These are phyloP conservation scores for Apeltes quadracus DNA, from an alignment of 2,113 vertebrate genomes.

Conservation along the genomic window DNA sequence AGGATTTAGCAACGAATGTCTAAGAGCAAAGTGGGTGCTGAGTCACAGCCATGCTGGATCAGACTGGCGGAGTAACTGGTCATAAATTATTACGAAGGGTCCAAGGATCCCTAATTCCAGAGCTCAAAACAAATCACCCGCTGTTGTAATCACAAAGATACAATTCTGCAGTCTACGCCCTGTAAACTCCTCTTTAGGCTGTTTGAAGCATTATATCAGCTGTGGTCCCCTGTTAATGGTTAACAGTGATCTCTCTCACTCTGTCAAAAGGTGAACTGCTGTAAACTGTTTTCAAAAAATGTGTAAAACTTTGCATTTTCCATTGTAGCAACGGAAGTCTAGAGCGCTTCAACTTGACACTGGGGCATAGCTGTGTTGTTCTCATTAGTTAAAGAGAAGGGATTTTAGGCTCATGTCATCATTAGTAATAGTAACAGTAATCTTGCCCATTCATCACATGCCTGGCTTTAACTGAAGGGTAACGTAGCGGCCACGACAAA, in stretches of 20 bases:
- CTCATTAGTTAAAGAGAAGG: constrained; percentile 3
- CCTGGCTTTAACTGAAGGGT: constrained; percentile 9
- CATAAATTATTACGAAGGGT: constrained; percentile 34
- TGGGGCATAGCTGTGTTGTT: neutral
- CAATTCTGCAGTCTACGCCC: neutral
- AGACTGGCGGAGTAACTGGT: constrained; percentile 26
- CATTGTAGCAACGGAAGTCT: neutral
- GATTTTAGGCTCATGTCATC: constrained; percentile 17
- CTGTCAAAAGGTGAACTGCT: neutral
- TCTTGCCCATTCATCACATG: constrained; percentile 49
- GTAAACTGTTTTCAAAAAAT: neutral
- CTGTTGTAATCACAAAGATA: constrained; percentile 23
- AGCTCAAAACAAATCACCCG: constrained; percentile 10
- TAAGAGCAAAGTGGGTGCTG: constrained; percentile 45
- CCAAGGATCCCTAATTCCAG: constrained; percentile 19
- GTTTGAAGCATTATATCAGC: neutral
- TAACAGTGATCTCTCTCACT: constrained; percentile 25
- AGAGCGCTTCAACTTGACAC: neutral
- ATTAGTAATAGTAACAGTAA: constrained; percentile 21
- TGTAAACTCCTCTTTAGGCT: neutral
- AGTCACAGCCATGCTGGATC: constrained; percentile 57
- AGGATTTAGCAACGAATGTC: constrained; percentile 54
- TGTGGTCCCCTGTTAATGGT: constrained; percentile 23
- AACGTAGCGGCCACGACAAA: neutral
- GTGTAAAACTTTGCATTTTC: neutral